These are phyloP conservation scores for Empidonax alnorum DNA, from an alignment of 2,113 vertebrate genomes.

Conservation along the genomic window DNA sequence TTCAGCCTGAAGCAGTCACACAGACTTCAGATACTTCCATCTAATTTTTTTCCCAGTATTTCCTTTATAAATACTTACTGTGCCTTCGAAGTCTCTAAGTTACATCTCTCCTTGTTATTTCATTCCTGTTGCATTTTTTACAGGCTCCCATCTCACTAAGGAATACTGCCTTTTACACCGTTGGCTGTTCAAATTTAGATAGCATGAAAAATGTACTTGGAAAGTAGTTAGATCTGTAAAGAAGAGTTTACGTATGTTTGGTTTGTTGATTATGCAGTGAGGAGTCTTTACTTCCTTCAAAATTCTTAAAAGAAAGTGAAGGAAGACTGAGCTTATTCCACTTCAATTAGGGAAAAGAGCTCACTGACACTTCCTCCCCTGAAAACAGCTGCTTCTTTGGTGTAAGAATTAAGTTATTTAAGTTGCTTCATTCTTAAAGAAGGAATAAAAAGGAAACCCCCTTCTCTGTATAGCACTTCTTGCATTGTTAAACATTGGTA, in stretches of 20 bases:
- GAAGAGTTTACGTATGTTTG: not conserved
- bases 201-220: not conserved
- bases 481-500: not conserved
- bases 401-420: not conserved
- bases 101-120: not conserved
- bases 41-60: not conserved
- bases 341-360: not conserved
- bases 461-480: not conserved
- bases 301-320: not conserved
- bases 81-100: not conserved
- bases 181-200: not conserved
- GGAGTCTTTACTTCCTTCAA: not conserved
- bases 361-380: not conserved
- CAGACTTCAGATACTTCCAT: not conserved
- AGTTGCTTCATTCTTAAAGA: not conserved
- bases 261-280: not conserved
- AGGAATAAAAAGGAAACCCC: not conserved
- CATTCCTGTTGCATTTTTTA: not conserved
- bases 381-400: not conserved
- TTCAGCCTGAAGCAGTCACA: not conserved
- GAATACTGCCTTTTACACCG: not conserved
- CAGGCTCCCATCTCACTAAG: not conserved
- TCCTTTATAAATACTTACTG: not conserved
- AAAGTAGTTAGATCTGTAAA: not conserved
- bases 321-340: not conserved